phyloP scores from a whole-genome alignment of 2,888 invertebrate species.

The Oligia fasciuncula region DNA sequence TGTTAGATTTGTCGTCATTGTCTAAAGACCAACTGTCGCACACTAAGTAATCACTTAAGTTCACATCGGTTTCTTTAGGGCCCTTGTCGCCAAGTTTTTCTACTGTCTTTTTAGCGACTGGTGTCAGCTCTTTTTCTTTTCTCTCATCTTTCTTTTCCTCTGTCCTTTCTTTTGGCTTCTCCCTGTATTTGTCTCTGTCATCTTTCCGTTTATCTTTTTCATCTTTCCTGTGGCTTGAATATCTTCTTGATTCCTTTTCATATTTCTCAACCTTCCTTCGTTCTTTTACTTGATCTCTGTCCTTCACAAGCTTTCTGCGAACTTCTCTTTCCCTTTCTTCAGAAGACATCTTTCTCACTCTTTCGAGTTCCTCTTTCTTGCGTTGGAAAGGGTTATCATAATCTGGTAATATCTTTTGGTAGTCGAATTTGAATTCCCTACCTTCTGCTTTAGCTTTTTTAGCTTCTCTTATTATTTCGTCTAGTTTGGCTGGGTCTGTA shows the following conservation, averaged over 20 bases:
- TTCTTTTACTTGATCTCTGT: constrained; percentile 52
- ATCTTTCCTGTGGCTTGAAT: constrained; percentile 59
- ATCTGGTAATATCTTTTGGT: constrained; percentile 83
- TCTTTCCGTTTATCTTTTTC: constrained; percentile 63
- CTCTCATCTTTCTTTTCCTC: constrained; percentile 46
- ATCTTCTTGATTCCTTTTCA: constrained; percentile 63
- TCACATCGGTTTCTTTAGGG: constrained; percentile 80
- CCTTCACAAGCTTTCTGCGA: constrained; percentile 52
- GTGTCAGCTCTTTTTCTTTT: constrained; percentile 45
- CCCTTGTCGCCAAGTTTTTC: constrained; percentile 66
- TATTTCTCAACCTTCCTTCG: constrained; percentile 64
- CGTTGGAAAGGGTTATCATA: constrained; percentile 87
- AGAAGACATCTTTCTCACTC: constrained; percentile 61
- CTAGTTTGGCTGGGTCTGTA: constrained; percentile 83
- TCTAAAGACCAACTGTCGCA: constrained; percentile 89
- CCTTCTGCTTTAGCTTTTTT: constrained; percentile 85
- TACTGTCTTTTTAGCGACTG: constrained; percentile 48
- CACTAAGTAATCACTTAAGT: constrained; percentile 84
- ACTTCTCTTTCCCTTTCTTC: constrained; percentile 64
- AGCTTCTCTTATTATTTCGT: constrained; percentile 85
- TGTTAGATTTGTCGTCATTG: constrained; percentile 80
- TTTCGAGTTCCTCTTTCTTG: constrained; percentile 74
- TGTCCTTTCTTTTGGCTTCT: constrained; percentile 67
- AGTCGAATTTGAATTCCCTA: constrained; percentile 85
- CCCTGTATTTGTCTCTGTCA: constrained; percentile 64